Percentiles rank a stretch among this genome's conserved stretches.
These are phyloP conservation scores for Tetramorium simillimum DNA, from an alignment of 1,140 invertebrate genomes.

Conservation along the genomic window DNA sequence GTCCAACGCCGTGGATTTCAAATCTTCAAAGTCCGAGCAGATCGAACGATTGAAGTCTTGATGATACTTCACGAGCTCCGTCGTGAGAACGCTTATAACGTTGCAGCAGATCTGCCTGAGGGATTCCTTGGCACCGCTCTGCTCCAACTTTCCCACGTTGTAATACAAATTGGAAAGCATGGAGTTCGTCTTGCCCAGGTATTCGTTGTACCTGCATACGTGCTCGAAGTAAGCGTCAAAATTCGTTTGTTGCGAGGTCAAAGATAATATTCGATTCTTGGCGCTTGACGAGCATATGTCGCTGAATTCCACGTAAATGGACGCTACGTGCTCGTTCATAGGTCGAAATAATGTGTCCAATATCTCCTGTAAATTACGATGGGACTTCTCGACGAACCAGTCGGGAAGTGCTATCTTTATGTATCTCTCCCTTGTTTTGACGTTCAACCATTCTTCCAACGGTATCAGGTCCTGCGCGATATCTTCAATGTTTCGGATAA, in stretches of 20 bases:
- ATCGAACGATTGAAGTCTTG: conserved; percentile 77
- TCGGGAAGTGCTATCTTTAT: conserved; percentile 79
- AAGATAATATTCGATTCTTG: conserved; percentile 54
- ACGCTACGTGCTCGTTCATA: conserved; percentile 72
- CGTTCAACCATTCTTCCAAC: conserved; percentile 78
- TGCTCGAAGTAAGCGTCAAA: conserved; percentile 74
- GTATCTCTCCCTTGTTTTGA: conserved; percentile 66
- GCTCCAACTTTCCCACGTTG: conserved; percentile 76
- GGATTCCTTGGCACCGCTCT: conserved; percentile 73
- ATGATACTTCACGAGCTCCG: conserved; percentile 76
- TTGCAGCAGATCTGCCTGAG: conserved; percentile 73
- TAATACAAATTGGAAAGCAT: conserved; percentile 78
- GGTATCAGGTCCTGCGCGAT: conserved; percentile 81
- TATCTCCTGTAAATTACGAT: conserved; percentile 73
- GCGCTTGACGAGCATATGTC: conserved; percentile 55
- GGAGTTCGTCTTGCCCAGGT: conserved; percentile 72
- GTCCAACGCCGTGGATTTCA: conserved; percentile 77
- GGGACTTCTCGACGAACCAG: conserved; percentile 79
- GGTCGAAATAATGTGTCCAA: conserved; percentile 76
- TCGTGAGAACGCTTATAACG: conserved; percentile 73
- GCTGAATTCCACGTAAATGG: conserved; percentile 62
- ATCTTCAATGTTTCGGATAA: conserved; percentile 76
- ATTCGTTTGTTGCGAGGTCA: conserved; percentile 60
- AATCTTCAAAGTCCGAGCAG: conserved; percentile 77
- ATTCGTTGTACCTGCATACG: conserved; percentile 77